Percentiles rank a stretch among this genome's conserved stretches.
Conservation (phyloP, 2,113 vertebrate genomes). For the Xiphorhynchus elegans region DNA sequence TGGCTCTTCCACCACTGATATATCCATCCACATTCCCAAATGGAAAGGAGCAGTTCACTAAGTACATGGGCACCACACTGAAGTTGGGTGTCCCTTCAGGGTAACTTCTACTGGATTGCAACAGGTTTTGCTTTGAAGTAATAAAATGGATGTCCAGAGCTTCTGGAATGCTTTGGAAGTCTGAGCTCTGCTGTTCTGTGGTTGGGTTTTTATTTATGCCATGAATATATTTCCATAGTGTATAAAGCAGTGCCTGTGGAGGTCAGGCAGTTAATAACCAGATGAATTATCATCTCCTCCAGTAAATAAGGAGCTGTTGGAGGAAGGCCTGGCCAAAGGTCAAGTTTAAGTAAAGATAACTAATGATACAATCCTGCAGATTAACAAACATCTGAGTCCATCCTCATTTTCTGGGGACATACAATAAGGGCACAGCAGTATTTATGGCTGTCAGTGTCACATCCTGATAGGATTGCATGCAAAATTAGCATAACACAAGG, state of each 20-base stretch:
- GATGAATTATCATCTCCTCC: background rate
- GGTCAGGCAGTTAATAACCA: background rate
- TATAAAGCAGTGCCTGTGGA: background rate
- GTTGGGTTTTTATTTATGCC: background rate
- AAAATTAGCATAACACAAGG: background rate
- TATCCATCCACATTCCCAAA: background rate
- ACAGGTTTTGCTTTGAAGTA: background rate
- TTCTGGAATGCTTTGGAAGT: background rate
- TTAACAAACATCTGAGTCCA: background rate
- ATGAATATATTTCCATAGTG: background rate
- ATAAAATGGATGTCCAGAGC: background rate
- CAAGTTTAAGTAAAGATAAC: background rate
- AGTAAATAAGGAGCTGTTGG: background rate
- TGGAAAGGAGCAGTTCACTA: background rate
- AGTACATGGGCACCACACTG: background rate
- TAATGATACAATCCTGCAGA: background rate
- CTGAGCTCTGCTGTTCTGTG: background rate
- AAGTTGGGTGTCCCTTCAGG: background rate
- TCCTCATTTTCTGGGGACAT: background rate
- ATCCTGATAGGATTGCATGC: background rate
- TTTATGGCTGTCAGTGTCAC: rapidly evolving
- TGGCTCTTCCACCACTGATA: background rate
- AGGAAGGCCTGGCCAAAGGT: background rate
- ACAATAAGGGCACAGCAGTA: rapidly evolving
- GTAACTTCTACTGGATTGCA: background rate